Conservation (phyloP, 2,113 vertebrate genomes). For the Melanerpes aurifrons region DNA sequence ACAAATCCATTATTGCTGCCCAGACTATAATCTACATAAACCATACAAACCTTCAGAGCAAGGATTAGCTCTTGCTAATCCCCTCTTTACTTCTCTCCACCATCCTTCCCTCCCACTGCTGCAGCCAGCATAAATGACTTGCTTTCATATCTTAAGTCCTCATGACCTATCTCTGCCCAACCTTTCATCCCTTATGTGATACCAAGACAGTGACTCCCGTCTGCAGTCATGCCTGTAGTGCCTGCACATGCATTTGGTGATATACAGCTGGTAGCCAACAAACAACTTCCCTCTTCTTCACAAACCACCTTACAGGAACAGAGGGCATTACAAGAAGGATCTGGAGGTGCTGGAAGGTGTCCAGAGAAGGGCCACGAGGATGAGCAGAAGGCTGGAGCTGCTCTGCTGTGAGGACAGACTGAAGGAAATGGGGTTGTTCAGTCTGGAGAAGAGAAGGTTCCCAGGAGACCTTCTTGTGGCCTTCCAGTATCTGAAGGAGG, state of each 20-base stretch:
- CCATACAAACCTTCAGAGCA: slow-evolving; percentile 36
- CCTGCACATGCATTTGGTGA: neutral
- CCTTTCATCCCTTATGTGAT: neutral
- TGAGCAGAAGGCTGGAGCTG: no score
- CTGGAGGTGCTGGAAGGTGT: no score
- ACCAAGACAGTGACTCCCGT: neutral
- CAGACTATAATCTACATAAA: slow-evolving; percentile 39
- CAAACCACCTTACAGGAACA: neutral
- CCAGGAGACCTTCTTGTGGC: no score
- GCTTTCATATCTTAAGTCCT: slow-evolving; percentile 9
- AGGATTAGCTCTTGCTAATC: slow-evolving; percentile 54
- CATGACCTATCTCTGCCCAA: neutral
- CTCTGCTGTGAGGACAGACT: no score
- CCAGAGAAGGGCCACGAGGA: no score
- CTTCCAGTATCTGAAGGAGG: no score
- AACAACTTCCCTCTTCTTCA: neutral
- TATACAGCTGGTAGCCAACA: neutral
- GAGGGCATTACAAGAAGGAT: no score
- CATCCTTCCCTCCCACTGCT: neutral
- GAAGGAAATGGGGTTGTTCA: no score
- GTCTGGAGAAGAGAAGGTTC: no score
- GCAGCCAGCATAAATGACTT: neutral
- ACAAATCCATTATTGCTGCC: slow-evolving; percentile 38
- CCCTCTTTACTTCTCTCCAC: neutral
- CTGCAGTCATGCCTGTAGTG: neutral